Conservation (phyloP, 2,888 invertebrate genomes). For the Ecdyonurus torrentis region DNA sequence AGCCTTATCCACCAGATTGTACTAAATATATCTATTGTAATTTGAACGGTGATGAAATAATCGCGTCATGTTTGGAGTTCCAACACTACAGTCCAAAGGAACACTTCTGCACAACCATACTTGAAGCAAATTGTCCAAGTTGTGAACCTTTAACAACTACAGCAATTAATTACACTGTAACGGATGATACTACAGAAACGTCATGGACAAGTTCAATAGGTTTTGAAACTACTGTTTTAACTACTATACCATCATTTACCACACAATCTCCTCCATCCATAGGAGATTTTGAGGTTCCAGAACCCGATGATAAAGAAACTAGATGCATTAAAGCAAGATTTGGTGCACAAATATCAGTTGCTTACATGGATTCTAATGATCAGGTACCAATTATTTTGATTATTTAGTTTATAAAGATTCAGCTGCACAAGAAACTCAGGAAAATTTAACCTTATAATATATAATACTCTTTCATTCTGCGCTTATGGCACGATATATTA, state of each 20-base stretch:
- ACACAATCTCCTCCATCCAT: neutral
- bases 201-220: neutral
- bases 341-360: neutral
- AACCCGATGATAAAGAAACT: neutral
- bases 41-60: neutral
- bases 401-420: too few species aligned
- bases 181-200: neutral
- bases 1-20: neutral
- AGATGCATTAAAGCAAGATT: neutral
- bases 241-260: neutral
- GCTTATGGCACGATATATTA: too few species aligned
- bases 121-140: neutral
- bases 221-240: neutral
- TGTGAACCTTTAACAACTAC: neutral
- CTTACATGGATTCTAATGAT: neutral
- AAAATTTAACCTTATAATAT: too few species aligned
- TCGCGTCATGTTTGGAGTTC: neutral
- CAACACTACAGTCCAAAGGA: neutral
- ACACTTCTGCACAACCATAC: neutral
- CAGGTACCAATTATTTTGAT: too few species aligned
- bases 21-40: neutral
- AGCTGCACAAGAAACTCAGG: too few species aligned
- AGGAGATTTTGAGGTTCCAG: neutral
- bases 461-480: too few species aligned
- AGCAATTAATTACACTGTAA: neutral